phyloP scores from a whole-genome alignment of 2,113 vertebrate species.

The Puma concolor region DNA sequence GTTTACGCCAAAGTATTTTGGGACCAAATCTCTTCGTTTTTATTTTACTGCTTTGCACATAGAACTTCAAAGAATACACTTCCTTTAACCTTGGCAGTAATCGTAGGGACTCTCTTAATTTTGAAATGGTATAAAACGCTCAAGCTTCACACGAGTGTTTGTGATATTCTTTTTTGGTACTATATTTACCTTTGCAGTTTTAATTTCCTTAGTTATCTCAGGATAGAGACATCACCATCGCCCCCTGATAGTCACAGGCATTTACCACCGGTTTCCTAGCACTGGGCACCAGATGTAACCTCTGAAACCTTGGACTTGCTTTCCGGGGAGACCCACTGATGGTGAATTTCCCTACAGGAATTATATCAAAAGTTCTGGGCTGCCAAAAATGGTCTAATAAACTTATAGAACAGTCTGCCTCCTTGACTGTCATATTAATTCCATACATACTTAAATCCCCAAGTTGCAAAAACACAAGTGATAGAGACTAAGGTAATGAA shows the following conservation, averaged over 20 bases:
- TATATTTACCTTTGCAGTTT: background rate
- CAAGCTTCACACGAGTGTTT: background rate
- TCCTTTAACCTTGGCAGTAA: background rate
- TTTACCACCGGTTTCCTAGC: background rate
- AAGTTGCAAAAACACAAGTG: background rate
- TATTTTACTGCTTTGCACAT: background rate
- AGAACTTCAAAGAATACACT: background rate
- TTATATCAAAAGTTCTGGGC: background rate
- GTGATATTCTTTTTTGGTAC: background rate
- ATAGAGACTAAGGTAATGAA: background rate
- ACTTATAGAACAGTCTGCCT: background rate
- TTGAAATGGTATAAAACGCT: conserved; percentile 20
- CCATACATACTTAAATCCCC: background rate
- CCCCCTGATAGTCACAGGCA: background rate
- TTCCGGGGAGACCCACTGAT: background rate
- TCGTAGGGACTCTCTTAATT: background rate
- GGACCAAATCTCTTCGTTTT: background rate
- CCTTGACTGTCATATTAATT: background rate
- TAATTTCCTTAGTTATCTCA: background rate
- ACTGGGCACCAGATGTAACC: no score
- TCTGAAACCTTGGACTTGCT: background rate
- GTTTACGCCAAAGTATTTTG: conserved; percentile 5
- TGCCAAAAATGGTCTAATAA: background rate
- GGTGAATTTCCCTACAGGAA: background rate
- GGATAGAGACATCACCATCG: background rate